These are phyloP conservation scores for Gryllus bimaculatus DNA, from an alignment of 1,140 invertebrate species.

Conservation along the genomic window DNA sequence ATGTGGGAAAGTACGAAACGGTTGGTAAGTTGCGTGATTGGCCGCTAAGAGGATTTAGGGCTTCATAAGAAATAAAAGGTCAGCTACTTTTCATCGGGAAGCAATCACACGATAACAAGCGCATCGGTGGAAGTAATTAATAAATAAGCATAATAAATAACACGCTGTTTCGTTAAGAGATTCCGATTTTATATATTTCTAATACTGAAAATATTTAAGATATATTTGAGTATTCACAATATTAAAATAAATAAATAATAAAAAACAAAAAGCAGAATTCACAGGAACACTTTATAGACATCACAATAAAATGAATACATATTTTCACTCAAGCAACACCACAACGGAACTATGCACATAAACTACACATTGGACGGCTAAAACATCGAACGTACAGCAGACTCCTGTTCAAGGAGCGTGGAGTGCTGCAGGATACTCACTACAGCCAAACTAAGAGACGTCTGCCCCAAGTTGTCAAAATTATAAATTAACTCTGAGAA, in stretches of 20 bases:
- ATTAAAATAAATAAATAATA: not conserved
- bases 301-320: not conserved
- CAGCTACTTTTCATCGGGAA: too few relatives aligned
- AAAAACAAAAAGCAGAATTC: not conserved
- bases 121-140: not conserved
- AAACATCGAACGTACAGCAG: not conserved
- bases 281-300: conserved; percentile 4
- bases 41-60: too few relatives aligned
- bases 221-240: not conserved
- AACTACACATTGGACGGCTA: not conserved
- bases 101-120: too few relatives aligned
- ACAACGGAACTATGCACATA: not conserved
- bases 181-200: not conserved
- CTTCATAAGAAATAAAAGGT: too few relatives aligned
- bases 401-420: not conserved
- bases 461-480: too few relatives aligned
- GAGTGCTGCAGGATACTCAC: too few relatives aligned
- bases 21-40: not conserved
- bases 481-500: too few relatives aligned
- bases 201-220: not conserved
- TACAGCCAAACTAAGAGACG: too few relatives aligned
- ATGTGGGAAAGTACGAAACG: not conserved
- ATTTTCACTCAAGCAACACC: not conserved
- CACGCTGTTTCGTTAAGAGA: not conserved
- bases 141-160: not conserved